Conservation (phyloP, 2,797 vertebrate genomes). For the Iguana delicatissima region DNA sequence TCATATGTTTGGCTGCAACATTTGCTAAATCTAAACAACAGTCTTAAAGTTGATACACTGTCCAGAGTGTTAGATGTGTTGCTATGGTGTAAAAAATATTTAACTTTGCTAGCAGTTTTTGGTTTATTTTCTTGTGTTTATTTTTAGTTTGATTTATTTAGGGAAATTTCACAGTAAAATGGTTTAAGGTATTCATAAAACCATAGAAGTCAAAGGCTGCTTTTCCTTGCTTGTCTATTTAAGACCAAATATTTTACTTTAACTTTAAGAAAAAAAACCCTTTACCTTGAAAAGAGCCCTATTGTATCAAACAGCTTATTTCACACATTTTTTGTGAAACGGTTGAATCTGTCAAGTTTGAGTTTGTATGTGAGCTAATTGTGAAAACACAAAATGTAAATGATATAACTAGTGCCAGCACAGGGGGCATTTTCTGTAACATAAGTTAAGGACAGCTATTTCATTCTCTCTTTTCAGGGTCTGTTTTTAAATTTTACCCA, state of each 20-base stretch:
- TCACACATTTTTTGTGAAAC: background rate
- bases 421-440: background rate
- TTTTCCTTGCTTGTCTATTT: slow-evolving; percentile 45
- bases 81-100: slow-evolving; percentile 82
- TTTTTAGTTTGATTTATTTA: slow-evolving; percentile 68
- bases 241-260: slow-evolving; percentile 55
- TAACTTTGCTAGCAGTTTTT: slow-evolving; percentile 72
- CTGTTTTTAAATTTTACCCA: background rate
- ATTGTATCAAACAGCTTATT: slow-evolving; percentile 9
- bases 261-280: background rate
- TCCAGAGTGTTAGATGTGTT: slow-evolving; percentile 75
- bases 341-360: background rate
- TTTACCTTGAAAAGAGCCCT: slow-evolving; percentile 1
- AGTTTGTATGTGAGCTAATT: background rate
- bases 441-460: background rate
- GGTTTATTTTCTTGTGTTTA: slow-evolving; percentile 61
- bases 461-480: background rate
- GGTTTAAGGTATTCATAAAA: slow-evolving; percentile 51
- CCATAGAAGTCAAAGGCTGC: slow-evolving; percentile 62
- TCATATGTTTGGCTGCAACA: slow-evolving; percentile 35
- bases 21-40: slow-evolving; percentile 67
- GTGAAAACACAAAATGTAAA: background rate
- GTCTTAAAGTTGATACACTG: slow-evolving; percentile 70
- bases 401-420: background rate
- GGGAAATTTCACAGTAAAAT: slow-evolving; percentile 70